Conservation (phyloP, 2,888 invertebrate genomes). For the Blastobasis adustella region DNA sequence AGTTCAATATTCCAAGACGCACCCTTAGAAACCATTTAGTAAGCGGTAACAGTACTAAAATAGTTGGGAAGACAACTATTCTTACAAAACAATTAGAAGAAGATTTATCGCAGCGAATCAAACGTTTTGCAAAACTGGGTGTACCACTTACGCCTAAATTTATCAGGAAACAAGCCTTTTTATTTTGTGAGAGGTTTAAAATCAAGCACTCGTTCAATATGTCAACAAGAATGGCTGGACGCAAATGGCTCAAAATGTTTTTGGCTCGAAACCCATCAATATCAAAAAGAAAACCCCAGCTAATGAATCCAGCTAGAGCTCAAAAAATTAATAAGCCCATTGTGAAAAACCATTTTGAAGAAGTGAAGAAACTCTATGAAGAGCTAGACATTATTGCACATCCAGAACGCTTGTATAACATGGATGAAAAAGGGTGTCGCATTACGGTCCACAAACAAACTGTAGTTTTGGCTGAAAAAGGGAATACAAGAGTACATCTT, state of each 20-base stretch:
- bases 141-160: constrained; percentile 23
- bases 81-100: not conserved
- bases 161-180: constrained; percentile 14
- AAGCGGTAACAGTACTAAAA: constrained; percentile 16
- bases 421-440: constrained; percentile 21
- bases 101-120: constrained; percentile 22
- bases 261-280: constrained; percentile 17
- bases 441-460: constrained; percentile 20
- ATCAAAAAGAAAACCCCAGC: constrained; percentile 19
- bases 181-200: constrained; percentile 6
- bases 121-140: constrained; percentile 22
- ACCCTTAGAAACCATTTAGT: constrained; percentile 22
- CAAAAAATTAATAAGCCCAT: constrained; percentile 22
- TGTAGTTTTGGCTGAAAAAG: constrained; percentile 18
- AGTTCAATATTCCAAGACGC: constrained; percentile 21
- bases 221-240: not conserved
- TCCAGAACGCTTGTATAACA: constrained; percentile 18
- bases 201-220: constrained; percentile 4
- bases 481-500: constrained; percentile 18
- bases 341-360: constrained; percentile 17
- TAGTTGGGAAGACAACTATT: constrained; percentile 14
- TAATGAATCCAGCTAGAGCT: constrained; percentile 23
- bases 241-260: constrained; percentile 7
- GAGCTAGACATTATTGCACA: constrained; percentile 10
- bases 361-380: constrained; percentile 11